phyloP scores from a whole-genome alignment of 2,888 invertebrate genomes.

The Nemotelus pantherinus region DNA sequence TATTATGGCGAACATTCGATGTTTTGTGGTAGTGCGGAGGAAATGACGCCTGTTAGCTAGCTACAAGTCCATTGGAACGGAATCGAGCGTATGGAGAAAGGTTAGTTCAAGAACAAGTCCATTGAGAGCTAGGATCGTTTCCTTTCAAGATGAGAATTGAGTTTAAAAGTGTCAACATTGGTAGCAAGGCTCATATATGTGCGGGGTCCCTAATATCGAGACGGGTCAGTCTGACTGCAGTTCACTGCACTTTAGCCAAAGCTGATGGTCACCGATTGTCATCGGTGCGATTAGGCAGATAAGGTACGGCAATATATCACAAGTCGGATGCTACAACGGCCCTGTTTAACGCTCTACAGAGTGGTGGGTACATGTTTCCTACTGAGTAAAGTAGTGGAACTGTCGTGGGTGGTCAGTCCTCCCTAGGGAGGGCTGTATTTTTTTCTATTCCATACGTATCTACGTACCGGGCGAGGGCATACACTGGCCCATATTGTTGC shows the following conservation, averaged over 20 bases:
- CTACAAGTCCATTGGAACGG: slow-evolving; percentile 62
- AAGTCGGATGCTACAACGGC: too few species aligned
- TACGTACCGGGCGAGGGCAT: too few species aligned
- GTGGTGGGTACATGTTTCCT: too few species aligned
- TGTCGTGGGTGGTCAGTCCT: too few species aligned
- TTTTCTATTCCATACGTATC: too few species aligned
- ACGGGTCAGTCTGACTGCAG: slow-evolving; percentile 76
- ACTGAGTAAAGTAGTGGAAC: too few species aligned
- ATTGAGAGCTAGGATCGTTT: slow-evolving; percentile 75
- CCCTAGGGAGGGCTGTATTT: too few species aligned
- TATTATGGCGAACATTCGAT: slow-evolving; percentile 63
- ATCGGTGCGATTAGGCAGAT: slow-evolving; percentile 79
- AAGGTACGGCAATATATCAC: slow-evolving; percentile 75
- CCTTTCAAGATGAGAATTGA: slow-evolving; percentile 82
- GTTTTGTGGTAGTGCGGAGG: slow-evolving; percentile 62
- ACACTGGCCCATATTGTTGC: too few species aligned
- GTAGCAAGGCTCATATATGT: slow-evolving; percentile 78
- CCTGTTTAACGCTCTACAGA: too few species aligned
- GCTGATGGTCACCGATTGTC: slow-evolving; percentile 81
- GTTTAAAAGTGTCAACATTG: slow-evolving; percentile 75
- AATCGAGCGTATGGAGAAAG: slow-evolving; percentile 72
- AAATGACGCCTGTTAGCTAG: slow-evolving; percentile 64
- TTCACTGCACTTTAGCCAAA: slow-evolving; percentile 81
- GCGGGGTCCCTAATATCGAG: slow-evolving; percentile 77
- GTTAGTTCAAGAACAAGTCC: slow-evolving; percentile 73